These are phyloP conservation scores for Trichechus manatus DNA, from an alignment of 2,113 vertebrate genomes.

Conservation along the genomic window DNA sequence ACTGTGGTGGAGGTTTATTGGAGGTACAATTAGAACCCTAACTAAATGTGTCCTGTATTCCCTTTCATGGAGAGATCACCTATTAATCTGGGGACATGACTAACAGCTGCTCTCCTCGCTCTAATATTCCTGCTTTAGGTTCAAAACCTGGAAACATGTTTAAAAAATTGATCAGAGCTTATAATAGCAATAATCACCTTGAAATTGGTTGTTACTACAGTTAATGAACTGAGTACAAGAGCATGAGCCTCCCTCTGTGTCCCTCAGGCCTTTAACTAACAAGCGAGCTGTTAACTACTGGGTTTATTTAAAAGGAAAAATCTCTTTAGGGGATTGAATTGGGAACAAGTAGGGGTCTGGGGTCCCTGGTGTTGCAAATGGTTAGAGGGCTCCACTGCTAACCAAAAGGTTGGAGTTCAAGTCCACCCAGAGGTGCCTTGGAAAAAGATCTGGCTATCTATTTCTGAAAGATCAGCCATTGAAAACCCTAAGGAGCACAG, in stretches of 20 bases:
- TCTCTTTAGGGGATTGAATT: constrained; percentile 73
- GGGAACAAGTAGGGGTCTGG: not conserved
- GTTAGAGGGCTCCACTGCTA: not conserved
- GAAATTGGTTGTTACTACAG: constrained; percentile 90
- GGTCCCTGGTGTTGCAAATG: not conserved
- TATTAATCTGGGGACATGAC: constrained; percentile 89
- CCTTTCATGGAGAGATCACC: constrained; percentile 89
- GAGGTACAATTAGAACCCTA: constrained; percentile 90
- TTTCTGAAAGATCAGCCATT: not conserved
- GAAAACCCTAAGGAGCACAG: not conserved
- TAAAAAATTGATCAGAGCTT: constrained; percentile 89
- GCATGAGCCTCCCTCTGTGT: constrained; percentile 80
- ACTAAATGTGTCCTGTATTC: constrained; percentile 88
- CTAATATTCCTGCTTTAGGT: constrained; percentile 81
- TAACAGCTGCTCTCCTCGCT: constrained; percentile 87
- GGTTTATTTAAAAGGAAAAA: constrained; percentile 75
- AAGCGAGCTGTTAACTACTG: constrained; percentile 82
- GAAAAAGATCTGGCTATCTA: not conserved
- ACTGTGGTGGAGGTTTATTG: constrained; percentile 87
- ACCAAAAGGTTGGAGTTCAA: not conserved
- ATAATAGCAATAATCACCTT: constrained; percentile 90
- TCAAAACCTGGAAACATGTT: constrained; percentile 87
- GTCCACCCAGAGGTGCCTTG: not conserved
- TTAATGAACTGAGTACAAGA: constrained; percentile 87
- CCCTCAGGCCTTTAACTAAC: constrained; percentile 86